These are phyloP conservation scores for Heliconius congener DNA, from an alignment of 1,140 invertebrate genomes.

Conservation along the genomic window DNA sequence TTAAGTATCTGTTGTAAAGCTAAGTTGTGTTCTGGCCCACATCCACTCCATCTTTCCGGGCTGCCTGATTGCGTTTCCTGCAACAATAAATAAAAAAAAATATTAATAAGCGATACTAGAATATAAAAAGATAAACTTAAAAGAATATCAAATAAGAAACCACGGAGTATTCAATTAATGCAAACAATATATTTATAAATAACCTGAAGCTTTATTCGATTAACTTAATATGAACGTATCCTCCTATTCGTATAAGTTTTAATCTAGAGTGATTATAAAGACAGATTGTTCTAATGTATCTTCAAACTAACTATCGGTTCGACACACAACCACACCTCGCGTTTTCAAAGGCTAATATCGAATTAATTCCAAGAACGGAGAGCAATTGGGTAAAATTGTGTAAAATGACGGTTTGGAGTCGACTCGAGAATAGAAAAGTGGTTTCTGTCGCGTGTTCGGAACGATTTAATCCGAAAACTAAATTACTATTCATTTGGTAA, in stretches of 20 bases:
- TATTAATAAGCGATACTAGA: background rate
- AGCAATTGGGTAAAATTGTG: constrained; percentile 81
- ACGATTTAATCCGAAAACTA: constrained; percentile 80
- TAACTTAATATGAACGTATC: constrained; percentile 50
- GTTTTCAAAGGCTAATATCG: constrained; percentile 80
- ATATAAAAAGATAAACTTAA: background rate
- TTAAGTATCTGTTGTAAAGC: constrained; percentile 76
- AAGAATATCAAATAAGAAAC: background rate
- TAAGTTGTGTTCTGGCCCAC: constrained; percentile 71
- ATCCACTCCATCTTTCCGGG: constrained; percentile 72
- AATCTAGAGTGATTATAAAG: constrained; percentile 65
- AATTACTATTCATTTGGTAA: constrained; percentile 81
- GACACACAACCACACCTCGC: constrained; percentile 77
- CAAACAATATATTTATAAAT: constrained; percentile 41
- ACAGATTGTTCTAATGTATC: constrained; percentile 66
- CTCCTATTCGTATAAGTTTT: constrained; percentile 60
- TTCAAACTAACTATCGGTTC: constrained; percentile 70
- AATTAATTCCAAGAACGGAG: constrained; percentile 80
- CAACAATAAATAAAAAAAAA: constrained; percentile 50
- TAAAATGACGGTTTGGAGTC: constrained; percentile 79
- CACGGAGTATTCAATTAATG: background rate
- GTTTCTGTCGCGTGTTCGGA: constrained; percentile 78
- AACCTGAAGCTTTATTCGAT: constrained; percentile 42
- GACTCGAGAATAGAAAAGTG: constrained; percentile 78
- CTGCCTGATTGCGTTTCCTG: constrained; percentile 75